phyloP scores from a whole-genome alignment of 2,113 vertebrate genomes.

The Mystacornis crossleyi region DNA sequence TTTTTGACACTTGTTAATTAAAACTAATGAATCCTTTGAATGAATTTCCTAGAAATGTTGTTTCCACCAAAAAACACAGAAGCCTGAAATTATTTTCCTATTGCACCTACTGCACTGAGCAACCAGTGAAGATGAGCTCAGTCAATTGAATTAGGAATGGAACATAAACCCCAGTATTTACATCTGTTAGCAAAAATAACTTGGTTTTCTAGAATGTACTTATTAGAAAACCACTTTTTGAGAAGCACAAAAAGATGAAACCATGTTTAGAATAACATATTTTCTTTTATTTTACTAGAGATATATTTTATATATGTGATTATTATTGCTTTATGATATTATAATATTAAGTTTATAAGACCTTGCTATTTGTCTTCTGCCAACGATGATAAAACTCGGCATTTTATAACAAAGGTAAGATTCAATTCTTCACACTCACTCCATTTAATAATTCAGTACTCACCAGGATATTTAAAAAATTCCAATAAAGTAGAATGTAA shows the following conservation, averaged over 20 bases:
- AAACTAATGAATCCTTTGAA: neutral
- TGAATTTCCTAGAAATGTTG: neutral
- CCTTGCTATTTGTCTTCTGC: neutral
- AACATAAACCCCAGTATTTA: neutral
- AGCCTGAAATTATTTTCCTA: neutral
- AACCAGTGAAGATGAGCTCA: neutral
- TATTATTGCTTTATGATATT: neutral
- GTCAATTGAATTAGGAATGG: neutral
- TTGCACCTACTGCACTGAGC: neutral
- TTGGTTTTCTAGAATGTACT: neutral
- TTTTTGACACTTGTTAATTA: neutral
- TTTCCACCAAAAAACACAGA: neutral
- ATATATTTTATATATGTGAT: neutral
- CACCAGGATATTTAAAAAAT: neutral
- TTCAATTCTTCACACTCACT: neutral
- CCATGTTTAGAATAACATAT: neutral
- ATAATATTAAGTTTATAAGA: neutral
- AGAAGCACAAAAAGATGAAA: neutral
- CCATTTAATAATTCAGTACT: neutral
- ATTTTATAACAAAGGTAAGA: neutral
- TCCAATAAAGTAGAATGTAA: neutral
- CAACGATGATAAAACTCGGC: neutral
- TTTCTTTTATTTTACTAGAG: neutral
- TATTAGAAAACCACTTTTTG: neutral
- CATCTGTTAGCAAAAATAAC: neutral